These are phyloP conservation scores for Leucophenga montana DNA, from an alignment of 2,888 invertebrate species.

Conservation along the genomic window DNA sequence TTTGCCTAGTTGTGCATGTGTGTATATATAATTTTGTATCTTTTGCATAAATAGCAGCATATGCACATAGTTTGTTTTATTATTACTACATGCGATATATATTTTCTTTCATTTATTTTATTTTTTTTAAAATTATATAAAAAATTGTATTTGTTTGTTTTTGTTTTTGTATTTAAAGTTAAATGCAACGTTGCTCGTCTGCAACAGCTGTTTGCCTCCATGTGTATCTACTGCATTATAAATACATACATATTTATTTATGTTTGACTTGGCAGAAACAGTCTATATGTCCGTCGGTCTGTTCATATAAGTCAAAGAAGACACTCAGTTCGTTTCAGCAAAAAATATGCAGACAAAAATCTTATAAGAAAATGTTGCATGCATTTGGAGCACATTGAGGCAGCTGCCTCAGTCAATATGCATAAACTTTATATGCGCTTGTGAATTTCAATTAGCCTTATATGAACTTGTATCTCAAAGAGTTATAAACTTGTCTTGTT, in stretches of 20 bases:
- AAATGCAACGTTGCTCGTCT: slow-evolving; percentile 46
- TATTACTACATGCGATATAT: slow-evolving; percentile 31
- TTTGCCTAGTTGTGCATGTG: slow-evolving; percentile 22
- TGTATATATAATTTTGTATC: slow-evolving; percentile 39
- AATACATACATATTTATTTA: slow-evolving; percentile 11
- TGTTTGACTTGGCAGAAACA: neutral
- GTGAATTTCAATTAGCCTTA: neutral
- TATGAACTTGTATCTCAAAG: neutral
- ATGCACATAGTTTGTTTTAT: slow-evolving; percentile 33
- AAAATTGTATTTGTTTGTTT: too few species aligned
- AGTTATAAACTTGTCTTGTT: slow-evolving; percentile 7
- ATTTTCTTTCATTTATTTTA: slow-evolving; percentile 18
- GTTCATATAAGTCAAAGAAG: neutral
- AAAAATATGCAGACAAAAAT: neutral
- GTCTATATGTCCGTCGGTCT: neutral
- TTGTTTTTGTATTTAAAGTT: slow-evolving; percentile 45
- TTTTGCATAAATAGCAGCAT: slow-evolving; percentile 57
- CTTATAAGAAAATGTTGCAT: neutral
- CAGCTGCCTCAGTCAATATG: neutral
- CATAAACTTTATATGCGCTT: neutral
- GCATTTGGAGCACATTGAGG: slow-evolving; percentile 1
- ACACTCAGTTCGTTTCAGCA: too few species aligned
- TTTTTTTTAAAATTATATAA: neutral
- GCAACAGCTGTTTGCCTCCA: neutral
- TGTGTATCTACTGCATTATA: slow-evolving; percentile 9